Percentiles rank a stretch among this genome's conserved stretches.
These are phyloP conservation scores for Deroplatys truncata DNA, from an alignment of 2,888 invertebrate species.

Conservation along the genomic window DNA sequence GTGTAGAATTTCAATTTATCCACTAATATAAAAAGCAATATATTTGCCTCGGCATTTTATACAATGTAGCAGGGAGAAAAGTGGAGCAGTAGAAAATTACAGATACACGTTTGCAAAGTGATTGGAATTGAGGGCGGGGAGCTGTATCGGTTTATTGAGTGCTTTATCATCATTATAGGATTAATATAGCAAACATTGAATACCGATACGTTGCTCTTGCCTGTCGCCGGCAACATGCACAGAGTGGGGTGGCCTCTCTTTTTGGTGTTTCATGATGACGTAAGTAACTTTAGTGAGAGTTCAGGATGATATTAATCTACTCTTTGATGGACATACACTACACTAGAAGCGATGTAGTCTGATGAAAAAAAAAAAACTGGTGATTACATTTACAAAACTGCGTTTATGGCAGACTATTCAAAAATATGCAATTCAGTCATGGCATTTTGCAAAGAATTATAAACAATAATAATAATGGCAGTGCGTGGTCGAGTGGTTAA, in stretches of 20 bases:
- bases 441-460: too few species aligned
- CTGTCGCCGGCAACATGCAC: neutral
- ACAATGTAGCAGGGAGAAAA: neutral
- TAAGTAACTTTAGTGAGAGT: neutral
- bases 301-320: neutral
- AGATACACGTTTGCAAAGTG: neutral
- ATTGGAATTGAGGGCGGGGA: neutral
- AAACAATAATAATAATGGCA: too few species aligned
- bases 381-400: too few species aligned
- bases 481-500: too few species aligned
- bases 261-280: neutral
- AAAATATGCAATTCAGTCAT: too few species aligned
- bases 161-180: neutral
- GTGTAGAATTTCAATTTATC: neutral
- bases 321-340: neutral
- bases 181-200: neutral
- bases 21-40: neutral
- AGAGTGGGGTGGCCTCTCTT: neutral
- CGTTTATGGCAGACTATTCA: too few species aligned
- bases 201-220: neutral
- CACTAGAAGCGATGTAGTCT: too few species aligned
- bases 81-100: neutral
- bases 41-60: neutral
- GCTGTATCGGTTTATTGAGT: neutral
- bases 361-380: too few species aligned